Base-by-base conservation (phyloP, 2,888 invertebrate genomes). In the Ophraella communa region DNA sequence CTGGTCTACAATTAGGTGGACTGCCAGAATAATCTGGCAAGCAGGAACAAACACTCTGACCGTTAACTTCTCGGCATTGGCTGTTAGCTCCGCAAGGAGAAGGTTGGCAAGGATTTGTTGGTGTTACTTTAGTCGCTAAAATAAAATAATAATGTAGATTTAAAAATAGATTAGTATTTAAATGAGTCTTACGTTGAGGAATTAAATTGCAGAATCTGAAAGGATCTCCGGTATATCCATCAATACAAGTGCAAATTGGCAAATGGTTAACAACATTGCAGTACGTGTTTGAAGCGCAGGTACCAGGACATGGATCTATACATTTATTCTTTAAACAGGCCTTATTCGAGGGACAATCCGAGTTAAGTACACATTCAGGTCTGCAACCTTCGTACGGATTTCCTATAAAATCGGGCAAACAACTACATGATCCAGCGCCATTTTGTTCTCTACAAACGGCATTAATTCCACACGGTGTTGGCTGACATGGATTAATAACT, bases 41-140 rank as follows among this genome's bases (percentile, higher is more conserved):
- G 77, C 92, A 92, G 33, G 88, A 86, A 76, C 92, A 92, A 76
- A 88, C 86, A 0, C 89, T 78, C 75, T 81, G 81, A 4, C 67
- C 72, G 63, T 81, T 81, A 7, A 79, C 87, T 76, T 88, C 88
- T 45, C 85, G 83, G 76, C 92, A 93, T 75, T 88, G 86, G 64
- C 91, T 87, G 73, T 92, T 92, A 10, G 91, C 86, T 35, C 91
- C 91, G 78, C 92, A 92, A 1, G 91, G 90, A 21, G 88, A 87
- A 39, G 90, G 90, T 75, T 85, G 85, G 73, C 92, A 92, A 1
- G 89, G 89, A 74, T 89, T 86, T 57, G 53, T 23, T 1, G 78
- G 76, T 77, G 84, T 83, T 44, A 66, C 67, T 73, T 67, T 67
- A 23, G 72, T 62, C 30, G 51, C 62, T 62, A 42, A 52, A 76